Base-by-base conservation (phyloP, 2,888 invertebrate genomes). In the Timandra comae region DNA sequence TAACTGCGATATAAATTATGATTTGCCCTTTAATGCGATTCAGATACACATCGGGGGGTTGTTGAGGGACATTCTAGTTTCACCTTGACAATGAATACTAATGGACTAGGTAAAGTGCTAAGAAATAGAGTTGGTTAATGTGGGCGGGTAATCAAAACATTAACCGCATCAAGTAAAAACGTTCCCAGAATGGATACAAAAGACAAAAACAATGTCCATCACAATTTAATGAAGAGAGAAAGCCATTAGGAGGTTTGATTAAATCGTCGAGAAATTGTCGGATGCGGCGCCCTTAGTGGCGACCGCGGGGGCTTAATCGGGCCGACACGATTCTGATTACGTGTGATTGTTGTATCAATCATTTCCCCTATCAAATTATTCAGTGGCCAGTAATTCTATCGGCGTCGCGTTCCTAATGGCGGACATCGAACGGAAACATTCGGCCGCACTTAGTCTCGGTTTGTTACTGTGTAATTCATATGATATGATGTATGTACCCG, bases 341-440 rank as follows among this genome's bases (percentile, higher is more conserved):
- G 70, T 68, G 69, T 74, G 82, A 80, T 82, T 75, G 80, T 81
- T 78, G 79, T 81, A 84, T 84, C 82, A 84, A 84, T 84, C 84
- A 84, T 84, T 79, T 81, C 77, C 73, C 69, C 73, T 78, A 82
- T 80, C 79, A 82, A 82, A 82, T 84, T 78, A 84, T 84, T 81
- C 80, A 76, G 81, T 77, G 78, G 81, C 63, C 65, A 64, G 79
- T 81, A 78, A 81, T 82, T 80, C 65, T 78, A 80, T 79, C 74
- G 74, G 69, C 69, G 69, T 65, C 63, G 56, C 61, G 63, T 65
- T 42, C 57, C 52, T 76, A 78, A 80, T 77, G 79, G 71, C 52
- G 43, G 53, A 56, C 59, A 62, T 46, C 57, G 61, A 58, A 64
- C 76, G 75, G 77, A 77, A 77, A 72, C 73, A 68, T 78, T 79